phyloP scores from a whole-genome alignment of 1,140 invertebrate genomes.

The Eupeodes corollae region DNA sequence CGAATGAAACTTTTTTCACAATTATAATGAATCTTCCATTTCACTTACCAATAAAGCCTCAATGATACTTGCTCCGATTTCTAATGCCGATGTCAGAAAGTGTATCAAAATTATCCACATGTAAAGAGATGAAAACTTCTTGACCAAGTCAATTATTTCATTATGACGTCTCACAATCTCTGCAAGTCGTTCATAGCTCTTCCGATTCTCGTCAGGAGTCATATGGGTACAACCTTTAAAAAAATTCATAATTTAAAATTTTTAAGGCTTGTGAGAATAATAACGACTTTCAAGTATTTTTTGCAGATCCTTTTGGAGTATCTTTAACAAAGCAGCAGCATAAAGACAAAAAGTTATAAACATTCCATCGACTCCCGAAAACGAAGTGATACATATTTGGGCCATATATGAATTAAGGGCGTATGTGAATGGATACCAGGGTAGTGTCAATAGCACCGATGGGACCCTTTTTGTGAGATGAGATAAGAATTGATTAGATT shows the following conservation, averaged over 20 bases:
- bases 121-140: conserved; percentile 22
- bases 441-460: conserved; percentile 16
- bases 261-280: too few relatives aligned
- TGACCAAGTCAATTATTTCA: conserved; percentile 20
- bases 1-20: too few relatives aligned
- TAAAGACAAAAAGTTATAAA: conserved; percentile 28
- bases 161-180: conserved; percentile 23
- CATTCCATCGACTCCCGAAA: conserved; percentile 25
- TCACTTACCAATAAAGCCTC: conserved; percentile 26
- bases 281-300: too few relatives aligned
- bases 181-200: conserved; percentile 5
- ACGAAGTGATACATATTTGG: conserved; percentile 26
- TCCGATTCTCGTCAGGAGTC: too few relatives aligned
- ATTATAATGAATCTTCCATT: too few relatives aligned
- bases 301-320: conserved; percentile 17
- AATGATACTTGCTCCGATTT: conserved; percentile 29
- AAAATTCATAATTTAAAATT: too few relatives aligned
- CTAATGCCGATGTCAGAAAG: conserved; percentile 29
- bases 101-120: conserved; percentile 24
- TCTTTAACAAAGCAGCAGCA: conserved; percentile 17
- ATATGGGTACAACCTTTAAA: too few relatives aligned
- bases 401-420: conserved; percentile 27
- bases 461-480: conserved; percentile 16
- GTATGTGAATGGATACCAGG: conserved; percentile 26
- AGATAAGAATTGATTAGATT: neutral